Conservation (phyloP, 2,797 vertebrate genomes). For the Lagodon rhomboides region DNA sequence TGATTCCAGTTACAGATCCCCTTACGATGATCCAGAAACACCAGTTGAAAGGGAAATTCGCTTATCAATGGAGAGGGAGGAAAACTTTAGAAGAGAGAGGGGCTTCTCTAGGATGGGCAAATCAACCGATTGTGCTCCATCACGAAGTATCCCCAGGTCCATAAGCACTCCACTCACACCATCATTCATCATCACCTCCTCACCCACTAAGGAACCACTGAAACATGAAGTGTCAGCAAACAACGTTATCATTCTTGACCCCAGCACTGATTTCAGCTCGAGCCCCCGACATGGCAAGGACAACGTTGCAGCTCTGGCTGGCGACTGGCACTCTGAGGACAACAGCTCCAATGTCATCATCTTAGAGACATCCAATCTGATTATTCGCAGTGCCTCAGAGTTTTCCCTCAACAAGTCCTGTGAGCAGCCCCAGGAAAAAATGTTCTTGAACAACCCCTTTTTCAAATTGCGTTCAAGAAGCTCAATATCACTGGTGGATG, state of each 20-base stretch:
- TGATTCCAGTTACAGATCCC: constrained; percentile 86
- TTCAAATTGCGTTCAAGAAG: constrained; percentile 88
- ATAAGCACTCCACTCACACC: constrained; percentile 82
- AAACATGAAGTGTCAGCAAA: constrained; percentile 79
- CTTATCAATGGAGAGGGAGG: constrained; percentile 82
- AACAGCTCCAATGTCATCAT: constrained; percentile 82
- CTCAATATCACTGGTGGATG: constrained; percentile 86
- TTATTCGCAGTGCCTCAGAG: constrained; percentile 87
- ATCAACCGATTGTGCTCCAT: constrained; percentile 80
- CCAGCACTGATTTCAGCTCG: constrained; percentile 70
- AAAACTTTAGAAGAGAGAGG: constrained; percentile 79
- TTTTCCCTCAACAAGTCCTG: constrained; percentile 83
- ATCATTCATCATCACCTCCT: constrained; percentile 86
- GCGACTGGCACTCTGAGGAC: constrained; percentile 81
- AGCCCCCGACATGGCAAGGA: constrained; percentile 66
- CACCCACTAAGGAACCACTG: constrained; percentile 80
- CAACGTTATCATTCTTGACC: constrained; percentile 84
- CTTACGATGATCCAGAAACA: constrained; percentile 84
- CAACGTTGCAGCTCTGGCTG: constrained; percentile 45
- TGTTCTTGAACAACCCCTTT: constrained; percentile 88
- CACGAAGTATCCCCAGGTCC: constrained; percentile 78
- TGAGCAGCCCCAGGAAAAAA: constrained; percentile 83
- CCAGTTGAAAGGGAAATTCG: constrained; percentile 85
- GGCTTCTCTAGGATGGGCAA: constrained; percentile 80
- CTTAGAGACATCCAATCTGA: constrained; percentile 86